Conservation (phyloP, 30 jellyfish, hydroid and myxozoan species). For the Hydra vulgaris region DNA sequence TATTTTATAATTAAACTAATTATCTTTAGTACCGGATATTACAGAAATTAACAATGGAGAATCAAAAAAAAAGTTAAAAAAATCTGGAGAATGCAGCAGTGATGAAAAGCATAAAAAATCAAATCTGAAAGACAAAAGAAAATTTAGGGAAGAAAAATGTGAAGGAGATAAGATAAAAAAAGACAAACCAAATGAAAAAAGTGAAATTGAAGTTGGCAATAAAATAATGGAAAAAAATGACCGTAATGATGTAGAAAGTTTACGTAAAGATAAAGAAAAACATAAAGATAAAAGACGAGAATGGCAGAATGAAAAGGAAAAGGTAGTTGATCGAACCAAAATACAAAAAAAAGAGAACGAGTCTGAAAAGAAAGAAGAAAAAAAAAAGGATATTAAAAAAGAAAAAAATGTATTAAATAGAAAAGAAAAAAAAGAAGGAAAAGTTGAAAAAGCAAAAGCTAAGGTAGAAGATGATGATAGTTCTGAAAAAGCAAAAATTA, state of each 20-base stretch:
- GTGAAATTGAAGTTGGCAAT: slow-evolving; percentile 12
- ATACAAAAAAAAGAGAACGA: background rate
- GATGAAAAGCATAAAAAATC: slow-evolving; percentile 5
- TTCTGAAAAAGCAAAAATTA: background rate
- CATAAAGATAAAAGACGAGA: slow-evolving; percentile 22
- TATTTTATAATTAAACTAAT: too few relatives aligned
- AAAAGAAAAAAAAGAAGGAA: background rate
- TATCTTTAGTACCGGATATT: background rate
- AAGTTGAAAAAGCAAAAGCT: background rate
- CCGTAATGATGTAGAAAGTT: slow-evolving; percentile 23
- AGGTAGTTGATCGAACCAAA: background rate
- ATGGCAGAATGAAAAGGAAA: slow-evolving; percentile 10
- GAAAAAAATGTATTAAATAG: background rate
- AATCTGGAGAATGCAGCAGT: background rate
- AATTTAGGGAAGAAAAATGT: background rate
- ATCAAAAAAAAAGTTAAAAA: slow-evolving; percentile 2
- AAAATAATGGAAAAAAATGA: background rate
- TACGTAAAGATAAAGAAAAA: slow-evolving; percentile 21
- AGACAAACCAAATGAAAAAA: background rate
- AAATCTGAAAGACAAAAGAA: background rate
- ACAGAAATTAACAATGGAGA: background rate
- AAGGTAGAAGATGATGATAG: background rate
- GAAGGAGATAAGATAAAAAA: background rate
- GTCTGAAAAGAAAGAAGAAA: slow-evolving; percentile 35
- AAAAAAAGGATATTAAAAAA: slow-evolving; percentile 20